A percentile compares a stretch with the other conserved stretches of the same genome.
Evolutionary conservation across 1,140 invertebrate genomes (phyloP).

Genomic region (Papilio helenus): DNA sequence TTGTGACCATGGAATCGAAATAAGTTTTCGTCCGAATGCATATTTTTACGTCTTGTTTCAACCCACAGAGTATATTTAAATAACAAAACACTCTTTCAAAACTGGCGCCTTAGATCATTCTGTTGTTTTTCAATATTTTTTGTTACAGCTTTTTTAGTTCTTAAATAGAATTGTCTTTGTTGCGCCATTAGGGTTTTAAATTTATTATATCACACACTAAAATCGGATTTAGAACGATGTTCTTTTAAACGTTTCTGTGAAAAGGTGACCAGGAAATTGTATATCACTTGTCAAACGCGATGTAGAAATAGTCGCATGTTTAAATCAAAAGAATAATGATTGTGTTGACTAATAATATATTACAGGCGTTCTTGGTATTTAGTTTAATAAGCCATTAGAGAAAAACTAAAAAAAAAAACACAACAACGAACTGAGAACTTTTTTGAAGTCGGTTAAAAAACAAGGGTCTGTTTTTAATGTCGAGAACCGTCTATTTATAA

Average conservation of each 20-base stretch:
- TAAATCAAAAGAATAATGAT: conserved; percentile 24
- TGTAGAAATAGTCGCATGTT: conserved; percentile 4
- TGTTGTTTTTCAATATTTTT: neutral
- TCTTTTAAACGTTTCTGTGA: conserved; percentile 20
- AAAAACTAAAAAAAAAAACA: neutral
- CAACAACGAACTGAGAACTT: neutral
- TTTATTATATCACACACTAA: neutral
- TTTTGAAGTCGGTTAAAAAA: neutral
- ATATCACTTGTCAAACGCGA: conserved; percentile 24
- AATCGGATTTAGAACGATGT: conserved; percentile 16
- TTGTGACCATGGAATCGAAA: neutral
- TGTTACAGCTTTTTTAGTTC: neutral
- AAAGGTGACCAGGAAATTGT: conserved; percentile 21
- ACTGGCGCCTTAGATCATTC: neutral
- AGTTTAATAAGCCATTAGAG: neutral
- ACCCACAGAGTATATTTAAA: conserved; percentile 11
- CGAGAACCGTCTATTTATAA: too few relatives aligned
- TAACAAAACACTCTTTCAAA: neutral
- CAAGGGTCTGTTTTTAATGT: too few relatives aligned
- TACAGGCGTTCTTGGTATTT: neutral
- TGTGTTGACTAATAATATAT: neutral
- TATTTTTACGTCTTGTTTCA: neutral
- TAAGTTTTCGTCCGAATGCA: neutral
- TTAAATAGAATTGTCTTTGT: conserved; percentile 1
- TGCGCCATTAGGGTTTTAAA: neutral